phyloP scores from a whole-genome alignment of 2,113 vertebrate species.

The Phylloscopus trochilus region DNA sequence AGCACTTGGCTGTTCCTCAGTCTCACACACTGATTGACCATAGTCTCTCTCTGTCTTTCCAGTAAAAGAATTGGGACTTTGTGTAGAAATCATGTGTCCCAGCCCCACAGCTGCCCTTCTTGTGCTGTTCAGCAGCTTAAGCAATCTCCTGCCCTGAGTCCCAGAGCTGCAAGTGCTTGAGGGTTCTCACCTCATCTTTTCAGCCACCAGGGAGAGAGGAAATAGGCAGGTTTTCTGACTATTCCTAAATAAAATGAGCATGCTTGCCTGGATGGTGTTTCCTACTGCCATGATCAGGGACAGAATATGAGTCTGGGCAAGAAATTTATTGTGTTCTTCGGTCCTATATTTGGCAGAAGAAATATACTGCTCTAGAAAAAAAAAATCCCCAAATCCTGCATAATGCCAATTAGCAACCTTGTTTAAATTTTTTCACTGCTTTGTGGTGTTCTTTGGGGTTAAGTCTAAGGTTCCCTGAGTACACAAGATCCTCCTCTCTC shows the following conservation, averaged over 20 bases:
- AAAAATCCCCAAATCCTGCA: no score
- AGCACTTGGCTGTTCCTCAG: not conserved
- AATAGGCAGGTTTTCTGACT: not conserved
- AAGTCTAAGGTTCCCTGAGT: not conserved
- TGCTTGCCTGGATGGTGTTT: not conserved
- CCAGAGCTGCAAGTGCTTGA: accelerated
- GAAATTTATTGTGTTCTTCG: not conserved
- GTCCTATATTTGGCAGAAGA: not conserved
- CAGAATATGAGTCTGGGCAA: not conserved
- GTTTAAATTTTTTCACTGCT: not conserved
- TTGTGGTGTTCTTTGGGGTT: not conserved
- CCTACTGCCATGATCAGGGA: not conserved
- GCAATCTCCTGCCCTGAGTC: not conserved
- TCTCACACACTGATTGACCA: not conserved
- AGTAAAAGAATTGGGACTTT: not conserved
- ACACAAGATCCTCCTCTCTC: not conserved
- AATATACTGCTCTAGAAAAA: not conserved
- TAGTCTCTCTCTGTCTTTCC: not conserved
- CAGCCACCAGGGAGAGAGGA: not conserved
- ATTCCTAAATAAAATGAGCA: not conserved
- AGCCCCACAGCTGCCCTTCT: not conserved
- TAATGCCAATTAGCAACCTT: not conserved
- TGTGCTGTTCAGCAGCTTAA: not conserved
- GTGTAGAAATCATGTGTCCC: not conserved
- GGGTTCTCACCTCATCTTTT: not conserved